Percentiles rank a stretch among this genome's conserved stretches.
These are phyloP conservation scores for Corythaixoides concolor DNA, from an alignment of 2,113 vertebrate species.

Conservation along the genomic window DNA sequence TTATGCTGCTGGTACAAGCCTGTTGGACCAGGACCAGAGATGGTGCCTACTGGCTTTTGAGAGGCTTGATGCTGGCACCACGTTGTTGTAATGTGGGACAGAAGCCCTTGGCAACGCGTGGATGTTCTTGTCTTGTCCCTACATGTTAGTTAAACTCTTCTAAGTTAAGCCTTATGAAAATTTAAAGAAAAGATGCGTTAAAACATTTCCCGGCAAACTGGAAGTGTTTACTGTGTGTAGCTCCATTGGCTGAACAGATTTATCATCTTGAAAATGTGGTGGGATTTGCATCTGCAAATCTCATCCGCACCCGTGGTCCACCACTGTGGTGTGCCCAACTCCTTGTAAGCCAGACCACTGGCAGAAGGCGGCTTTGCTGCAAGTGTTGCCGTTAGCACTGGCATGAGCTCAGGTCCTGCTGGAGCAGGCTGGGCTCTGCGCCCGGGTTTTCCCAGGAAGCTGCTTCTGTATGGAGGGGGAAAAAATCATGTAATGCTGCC, in stretches of 20 bases:
- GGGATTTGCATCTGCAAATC: neutral
- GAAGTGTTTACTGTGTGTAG: neutral
- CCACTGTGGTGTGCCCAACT: accelerated
- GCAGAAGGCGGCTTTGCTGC: neutral
- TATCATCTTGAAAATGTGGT: neutral
- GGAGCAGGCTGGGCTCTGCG: neutral
- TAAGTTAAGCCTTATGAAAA: neutral
- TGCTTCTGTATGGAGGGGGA: neutral
- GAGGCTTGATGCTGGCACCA: neutral
- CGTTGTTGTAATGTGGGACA: neutral
- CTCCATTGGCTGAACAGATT: neutral
- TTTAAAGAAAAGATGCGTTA: neutral
- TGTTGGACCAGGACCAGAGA: neutral
- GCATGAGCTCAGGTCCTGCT: accelerated
- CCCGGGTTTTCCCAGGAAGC: neutral
- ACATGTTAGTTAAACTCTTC: neutral
- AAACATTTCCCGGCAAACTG: neutral
- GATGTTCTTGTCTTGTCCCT: neutral
- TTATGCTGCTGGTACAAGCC: neutral
- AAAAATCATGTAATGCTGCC: neutral
- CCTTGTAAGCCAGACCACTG: accelerated
- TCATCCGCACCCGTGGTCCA: neutral
- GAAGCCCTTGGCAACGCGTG: neutral
- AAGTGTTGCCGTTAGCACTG: neutral
- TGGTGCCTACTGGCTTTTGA: neutral